Conservation (phyloP, 2,113 vertebrate genomes). For the Macroglossus sobrinus region DNA sequence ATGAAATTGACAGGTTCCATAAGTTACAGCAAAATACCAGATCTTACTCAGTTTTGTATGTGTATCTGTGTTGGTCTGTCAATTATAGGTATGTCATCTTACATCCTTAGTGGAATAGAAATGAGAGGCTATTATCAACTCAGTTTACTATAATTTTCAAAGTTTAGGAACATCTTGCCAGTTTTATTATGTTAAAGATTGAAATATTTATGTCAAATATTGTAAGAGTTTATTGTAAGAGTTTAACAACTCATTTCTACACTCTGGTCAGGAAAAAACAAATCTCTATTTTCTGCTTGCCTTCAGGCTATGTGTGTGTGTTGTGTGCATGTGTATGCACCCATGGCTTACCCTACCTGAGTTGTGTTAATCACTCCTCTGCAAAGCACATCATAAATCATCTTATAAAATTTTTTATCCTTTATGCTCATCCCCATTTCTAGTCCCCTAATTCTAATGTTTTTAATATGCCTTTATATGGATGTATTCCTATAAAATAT, state of each 20-base stretch:
- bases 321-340: background rate
- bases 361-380: background rate
- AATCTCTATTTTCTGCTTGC: background rate
- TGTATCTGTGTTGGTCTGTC: background rate
- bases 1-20: slow-evolving; percentile 64
- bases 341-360: background rate
- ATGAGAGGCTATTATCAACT: background rate
- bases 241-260: background rate
- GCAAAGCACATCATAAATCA: background rate
- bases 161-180: background rate
- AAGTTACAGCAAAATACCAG: slow-evolving; percentile 37
- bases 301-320: background rate
- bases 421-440: background rate
- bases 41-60: background rate
- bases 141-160: background rate
- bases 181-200: background rate
- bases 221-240: background rate
- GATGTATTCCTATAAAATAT: background rate
- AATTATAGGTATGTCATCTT: background rate
- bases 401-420: background rate
- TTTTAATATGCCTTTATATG: background rate
- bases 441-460: background rate
- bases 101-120: background rate
- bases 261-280: background rate
- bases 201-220: background rate